phyloP scores from a whole-genome alignment of 2,888 invertebrate genomes.

The Lacanobia wlatinum region DNA sequence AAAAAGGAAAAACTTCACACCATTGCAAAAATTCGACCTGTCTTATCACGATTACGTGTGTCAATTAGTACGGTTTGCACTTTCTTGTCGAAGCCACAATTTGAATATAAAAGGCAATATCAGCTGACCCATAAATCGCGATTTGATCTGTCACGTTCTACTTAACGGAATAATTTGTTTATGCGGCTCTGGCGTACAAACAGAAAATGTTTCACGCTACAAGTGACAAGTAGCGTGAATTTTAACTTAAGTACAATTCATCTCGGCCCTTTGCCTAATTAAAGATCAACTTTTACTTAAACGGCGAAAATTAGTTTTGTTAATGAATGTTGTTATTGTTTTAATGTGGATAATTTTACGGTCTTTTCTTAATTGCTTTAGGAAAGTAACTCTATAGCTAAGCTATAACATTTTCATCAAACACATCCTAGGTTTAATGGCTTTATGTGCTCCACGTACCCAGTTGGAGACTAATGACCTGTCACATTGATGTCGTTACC shows the following conservation, averaged over 20 bases:
- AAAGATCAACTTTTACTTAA: constrained; percentile 64
- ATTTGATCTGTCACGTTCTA: constrained; percentile 88
- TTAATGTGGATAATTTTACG: constrained; percentile 36
- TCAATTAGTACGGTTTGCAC: constrained; percentile 56
- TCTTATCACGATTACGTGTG: constrained; percentile 22
- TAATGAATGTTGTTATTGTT: constrained; percentile 24
- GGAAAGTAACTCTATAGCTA: constrained; percentile 4
- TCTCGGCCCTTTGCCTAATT: constrained; percentile 68
- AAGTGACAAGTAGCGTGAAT: constrained; percentile 72
- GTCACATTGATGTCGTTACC: constrained; percentile 54
- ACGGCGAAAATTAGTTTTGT: constrained; percentile 32
- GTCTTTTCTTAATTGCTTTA: not conserved
- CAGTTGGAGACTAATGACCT: constrained; percentile 49
- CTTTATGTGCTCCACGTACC: constrained; percentile 5
- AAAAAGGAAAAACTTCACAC: not conserved
- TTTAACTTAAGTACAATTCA: constrained; percentile 62
- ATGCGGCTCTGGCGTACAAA: constrained; percentile 63
- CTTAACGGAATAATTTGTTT: constrained; percentile 78
- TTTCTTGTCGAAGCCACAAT: constrained; percentile 71
- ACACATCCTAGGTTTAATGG: constrained; percentile 2
- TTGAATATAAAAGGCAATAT: constrained; percentile 72
- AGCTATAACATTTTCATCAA: not conserved
- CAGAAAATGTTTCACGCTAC: constrained; percentile 73
- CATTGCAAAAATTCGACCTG: not conserved
- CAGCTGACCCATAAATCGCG: constrained; percentile 84